Evolutionary conservation across 2,113 vertebrate species (phyloP).

Genomic region (Tragulus kanchil): DNA sequence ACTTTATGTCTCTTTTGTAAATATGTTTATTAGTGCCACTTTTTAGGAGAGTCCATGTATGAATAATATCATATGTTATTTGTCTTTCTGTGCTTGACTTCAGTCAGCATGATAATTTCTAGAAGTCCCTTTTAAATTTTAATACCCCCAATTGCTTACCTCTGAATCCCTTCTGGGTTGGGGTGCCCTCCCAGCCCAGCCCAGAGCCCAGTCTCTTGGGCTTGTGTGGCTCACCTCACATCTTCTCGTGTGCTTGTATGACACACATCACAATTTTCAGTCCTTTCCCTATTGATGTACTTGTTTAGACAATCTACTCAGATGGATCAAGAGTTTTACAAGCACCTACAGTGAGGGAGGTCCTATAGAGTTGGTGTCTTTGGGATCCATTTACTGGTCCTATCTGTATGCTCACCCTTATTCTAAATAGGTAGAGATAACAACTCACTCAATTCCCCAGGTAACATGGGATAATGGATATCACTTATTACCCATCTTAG

Average conservation of each 20-base stretch:
- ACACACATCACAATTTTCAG: neutral
- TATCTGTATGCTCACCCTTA: neutral
- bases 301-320: neutral
- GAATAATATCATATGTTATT: too few relatives aligned
- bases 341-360: accelerated
- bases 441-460: neutral
- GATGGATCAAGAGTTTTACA: neutral
- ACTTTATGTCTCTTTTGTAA: too few relatives aligned
- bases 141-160: neutral
- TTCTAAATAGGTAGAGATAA: neutral
- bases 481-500: neutral
- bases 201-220: neutral
- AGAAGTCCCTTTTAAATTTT: neutral
- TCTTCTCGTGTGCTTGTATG: neutral
- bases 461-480: neutral
- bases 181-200: too few relatives aligned
- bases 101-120: too few relatives aligned
- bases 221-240: accelerated
- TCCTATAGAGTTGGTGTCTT: too few relatives aligned
- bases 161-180: neutral
- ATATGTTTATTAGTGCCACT: too few relatives aligned
- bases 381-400: neutral
- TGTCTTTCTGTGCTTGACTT: too few relatives aligned
- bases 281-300: too few relatives aligned
- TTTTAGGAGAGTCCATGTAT: too few relatives aligned